Evolutionary conservation across 2,888 invertebrate genomes (phyloP).

Genomic region (Aphidoletes aphidimyza): DNA sequence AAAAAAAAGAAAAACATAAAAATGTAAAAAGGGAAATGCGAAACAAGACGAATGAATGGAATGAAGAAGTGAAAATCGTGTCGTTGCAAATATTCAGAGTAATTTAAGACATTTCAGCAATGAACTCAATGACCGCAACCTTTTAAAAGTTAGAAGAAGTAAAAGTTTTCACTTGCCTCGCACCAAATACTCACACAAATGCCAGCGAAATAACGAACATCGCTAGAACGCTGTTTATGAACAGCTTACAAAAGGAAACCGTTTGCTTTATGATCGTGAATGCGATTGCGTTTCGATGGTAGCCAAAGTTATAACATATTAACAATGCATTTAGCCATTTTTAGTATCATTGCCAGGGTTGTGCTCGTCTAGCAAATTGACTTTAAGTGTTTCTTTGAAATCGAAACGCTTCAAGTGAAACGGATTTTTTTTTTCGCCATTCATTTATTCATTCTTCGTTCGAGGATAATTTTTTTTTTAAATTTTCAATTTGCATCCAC

Average conservation of each 20-base stretch:
- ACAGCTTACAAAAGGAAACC: not conserved
- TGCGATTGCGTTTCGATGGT: not conserved
- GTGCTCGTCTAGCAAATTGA: slow-evolving; percentile 13
- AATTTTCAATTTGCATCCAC: not conserved
- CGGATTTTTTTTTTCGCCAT: not conserved
- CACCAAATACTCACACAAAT: not conserved
- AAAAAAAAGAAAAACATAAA: too few species aligned
- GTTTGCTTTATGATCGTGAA: not conserved
- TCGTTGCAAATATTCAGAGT: not conserved
- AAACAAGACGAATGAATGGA: not conserved
- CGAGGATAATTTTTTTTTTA: not conserved
- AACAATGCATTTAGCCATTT: slow-evolving; percentile 42
- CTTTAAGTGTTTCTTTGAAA: slow-evolving; percentile 53
- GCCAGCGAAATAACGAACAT: not conserved
- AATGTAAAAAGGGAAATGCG: too few species aligned
- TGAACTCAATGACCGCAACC: slow-evolving; percentile 44
- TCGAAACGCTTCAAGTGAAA: slow-evolving; percentile 39
- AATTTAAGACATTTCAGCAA: slow-evolving; percentile 41
- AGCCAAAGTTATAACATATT: slow-evolving; percentile 40
- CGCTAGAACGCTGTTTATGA: too few species aligned
- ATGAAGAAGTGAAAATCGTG: not conserved
- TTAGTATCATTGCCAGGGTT: not conserved
- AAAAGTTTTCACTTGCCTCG: not conserved
- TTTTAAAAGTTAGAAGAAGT: slow-evolving; percentile 42
- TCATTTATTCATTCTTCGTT: not conserved